These are phyloP conservation scores for Drosophila teissieri DNA, from an alignment of 1,140 invertebrate genomes.

Conservation along the genomic window DNA sequence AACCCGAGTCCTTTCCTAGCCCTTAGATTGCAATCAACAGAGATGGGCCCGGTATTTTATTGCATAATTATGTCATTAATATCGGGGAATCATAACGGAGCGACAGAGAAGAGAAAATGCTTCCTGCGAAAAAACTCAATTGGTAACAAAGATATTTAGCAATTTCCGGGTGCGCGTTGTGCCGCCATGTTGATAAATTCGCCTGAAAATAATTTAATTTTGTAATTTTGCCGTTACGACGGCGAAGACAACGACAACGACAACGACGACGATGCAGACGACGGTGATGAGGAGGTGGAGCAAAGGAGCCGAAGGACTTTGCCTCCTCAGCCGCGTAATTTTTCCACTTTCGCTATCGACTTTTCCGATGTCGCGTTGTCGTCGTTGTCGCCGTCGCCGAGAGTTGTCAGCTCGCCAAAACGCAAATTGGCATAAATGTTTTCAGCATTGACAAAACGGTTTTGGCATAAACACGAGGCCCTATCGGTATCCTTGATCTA, in stretches of 20 bases:
- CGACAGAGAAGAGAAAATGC: slow-evolving; percentile 8
- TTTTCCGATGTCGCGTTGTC: slow-evolving; percentile 50
- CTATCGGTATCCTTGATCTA: slow-evolving; percentile 80
- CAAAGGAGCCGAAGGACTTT: slow-evolving; percentile 16
- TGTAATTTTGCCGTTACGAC: slow-evolving; percentile 55
- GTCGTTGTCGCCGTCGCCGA: slow-evolving; percentile 18
- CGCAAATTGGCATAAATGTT: slow-evolving; percentile 77
- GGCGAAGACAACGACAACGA: slow-evolving; percentile 29
- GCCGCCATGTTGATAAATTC: slow-evolving; percentile 66
- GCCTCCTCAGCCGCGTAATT: slow-evolving; percentile 74
- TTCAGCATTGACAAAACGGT: slow-evolving; percentile 75
- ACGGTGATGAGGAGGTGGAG: slow-evolving; percentile 21
- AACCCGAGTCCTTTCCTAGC: not conserved
- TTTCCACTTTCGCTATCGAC: slow-evolving; percentile 73
- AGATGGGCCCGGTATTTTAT: slow-evolving; percentile 50
- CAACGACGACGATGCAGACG: slow-evolving; percentile 17
- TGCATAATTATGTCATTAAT: slow-evolving; percentile 78
- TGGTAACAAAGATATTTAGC: slow-evolving; percentile 76
- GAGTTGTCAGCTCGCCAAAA: slow-evolving; percentile 59
- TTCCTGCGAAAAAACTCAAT: slow-evolving; percentile 48
- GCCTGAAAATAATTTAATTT: slow-evolving; percentile 75
- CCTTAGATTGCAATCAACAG: slow-evolving; percentile 49
- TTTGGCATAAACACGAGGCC: slow-evolving; percentile 62
- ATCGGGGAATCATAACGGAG: slow-evolving; percentile 62
- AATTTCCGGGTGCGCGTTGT: slow-evolving; percentile 66